Conservation (phyloP, 2,888 invertebrate species). For the Trichogramma evanescens region DNA sequence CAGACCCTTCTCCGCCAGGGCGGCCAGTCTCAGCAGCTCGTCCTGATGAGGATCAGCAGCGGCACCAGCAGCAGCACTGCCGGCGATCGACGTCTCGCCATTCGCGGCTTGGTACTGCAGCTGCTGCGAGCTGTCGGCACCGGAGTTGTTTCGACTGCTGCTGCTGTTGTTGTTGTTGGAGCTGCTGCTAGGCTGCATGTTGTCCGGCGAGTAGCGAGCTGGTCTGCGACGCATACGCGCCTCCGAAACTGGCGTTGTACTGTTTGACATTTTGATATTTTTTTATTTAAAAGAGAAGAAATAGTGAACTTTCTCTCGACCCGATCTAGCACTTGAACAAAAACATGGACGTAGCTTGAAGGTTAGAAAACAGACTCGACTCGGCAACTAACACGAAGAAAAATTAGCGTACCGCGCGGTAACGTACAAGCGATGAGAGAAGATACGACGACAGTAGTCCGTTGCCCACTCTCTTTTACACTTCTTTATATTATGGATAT, state of each 20-base stretch:
- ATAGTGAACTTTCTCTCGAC: too few species aligned
- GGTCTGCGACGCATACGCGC: conserved; percentile 21
- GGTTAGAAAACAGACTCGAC: too few species aligned
- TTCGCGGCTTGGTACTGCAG: not conserved
- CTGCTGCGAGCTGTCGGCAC: conserved; percentile 1
- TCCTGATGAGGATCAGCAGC: not conserved
- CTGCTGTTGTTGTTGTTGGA: conserved; percentile 4
- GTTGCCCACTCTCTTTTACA: too few species aligned
- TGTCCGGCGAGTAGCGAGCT: conserved; percentile 18
- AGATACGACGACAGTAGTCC: too few species aligned
- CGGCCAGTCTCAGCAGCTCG: not conserved
- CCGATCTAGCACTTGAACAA: too few species aligned
- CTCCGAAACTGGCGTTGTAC: not conserved
- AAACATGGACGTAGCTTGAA: too few species aligned
- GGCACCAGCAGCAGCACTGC: not conserved
- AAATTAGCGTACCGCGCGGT: too few species aligned
- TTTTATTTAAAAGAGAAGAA: too few species aligned
- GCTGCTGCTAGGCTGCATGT: not conserved
- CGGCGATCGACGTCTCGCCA: not conserved
- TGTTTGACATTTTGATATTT: too few species aligned
- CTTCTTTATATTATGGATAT: too few species aligned
- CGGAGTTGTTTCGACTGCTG: not conserved
- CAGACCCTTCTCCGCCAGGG: not conserved
- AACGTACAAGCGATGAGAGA: too few species aligned
- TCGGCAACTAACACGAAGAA: too few species aligned